Conservation (phyloP, 2,888 invertebrate species). For the Trisateles emortualis region DNA sequence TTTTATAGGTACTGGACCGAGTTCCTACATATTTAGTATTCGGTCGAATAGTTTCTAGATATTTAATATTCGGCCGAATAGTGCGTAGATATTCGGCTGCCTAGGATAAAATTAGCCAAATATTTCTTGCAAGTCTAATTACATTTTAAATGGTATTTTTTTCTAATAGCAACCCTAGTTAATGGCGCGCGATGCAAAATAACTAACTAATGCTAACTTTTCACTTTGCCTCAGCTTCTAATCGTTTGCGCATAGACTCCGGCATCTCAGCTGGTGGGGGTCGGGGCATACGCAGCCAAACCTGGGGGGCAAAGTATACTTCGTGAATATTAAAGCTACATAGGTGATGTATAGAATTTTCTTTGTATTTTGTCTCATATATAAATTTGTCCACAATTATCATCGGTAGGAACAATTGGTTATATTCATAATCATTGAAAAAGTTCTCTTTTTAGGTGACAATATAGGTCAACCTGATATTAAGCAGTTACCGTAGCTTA, state of each 20-base stretch:
- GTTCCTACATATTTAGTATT: too few species aligned
- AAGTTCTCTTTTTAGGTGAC: background rate
- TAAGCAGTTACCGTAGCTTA: too few species aligned
- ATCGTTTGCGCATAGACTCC: constrained; percentile 93
- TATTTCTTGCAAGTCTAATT: too few species aligned
- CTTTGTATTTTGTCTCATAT: constrained; percentile 52
- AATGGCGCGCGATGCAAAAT: constrained; percentile 36
- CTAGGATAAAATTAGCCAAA: too few species aligned
- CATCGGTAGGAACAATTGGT: constrained; percentile 82
- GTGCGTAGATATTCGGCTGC: too few species aligned
- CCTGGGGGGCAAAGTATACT: constrained; percentile 64
- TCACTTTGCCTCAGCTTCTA: constrained; percentile 82
- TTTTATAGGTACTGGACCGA: too few species aligned
- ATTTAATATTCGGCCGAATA: too few species aligned
- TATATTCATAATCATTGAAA: constrained; percentile 63
- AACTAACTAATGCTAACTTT: constrained; percentile 29
- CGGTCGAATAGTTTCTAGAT: too few species aligned
- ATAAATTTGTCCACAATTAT: constrained; percentile 59
- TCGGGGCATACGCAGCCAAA: constrained; percentile 93
- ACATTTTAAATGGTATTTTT: background rate
- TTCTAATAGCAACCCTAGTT: constrained; percentile 16
- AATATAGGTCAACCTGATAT: too few species aligned
- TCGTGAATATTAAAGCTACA: background rate
- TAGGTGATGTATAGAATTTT: background rate
- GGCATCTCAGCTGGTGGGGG: constrained; percentile 99